Evolutionary conservation across 1,140 invertebrate species (phyloP), one percentile per base, ranked within the genome.

Genomic region (Lepidurus arcticus): DNA sequence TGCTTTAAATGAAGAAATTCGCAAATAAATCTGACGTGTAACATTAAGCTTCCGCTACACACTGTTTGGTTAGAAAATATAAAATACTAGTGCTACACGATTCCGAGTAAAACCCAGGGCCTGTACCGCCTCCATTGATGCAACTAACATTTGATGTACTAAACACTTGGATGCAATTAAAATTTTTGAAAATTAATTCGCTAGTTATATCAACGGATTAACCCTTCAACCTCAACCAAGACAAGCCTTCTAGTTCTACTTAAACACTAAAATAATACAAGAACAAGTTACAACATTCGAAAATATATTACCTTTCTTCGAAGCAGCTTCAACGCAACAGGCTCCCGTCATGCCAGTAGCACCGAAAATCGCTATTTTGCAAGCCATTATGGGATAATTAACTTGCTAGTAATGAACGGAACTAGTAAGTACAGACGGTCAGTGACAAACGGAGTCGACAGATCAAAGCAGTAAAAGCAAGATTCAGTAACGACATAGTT

Each of bases 331-430:
- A 16, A 76, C 43, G 21, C 16, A 44, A 43, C 76, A 76, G 44
- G 24, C 76, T 21, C 76, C 76, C 9, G 76, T 76, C 44, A 76
- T 47, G 13, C 76, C 76, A 13, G 42, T 76, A 5, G 76, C 42
- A 76, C 76, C 76, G 26, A 76, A 76, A 47, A 76, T 44, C 9
- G 76, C 76, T 7, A 76, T 45, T 76, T 76, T 76, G 26, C 9
- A 7, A 4, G 47, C 24, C 42, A 45, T 65, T 65, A n/a, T 65
- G n/a, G 6, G 53, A 7, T 13, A 65, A 65, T 13, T 65, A 21
- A 9, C 6, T 34, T 34, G 34, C 34, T 34, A 0, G 34, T 34
- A 34, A 34, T 34, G 34, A 4, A 34, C 13, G 8, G 53, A 65
- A 65, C 6, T 65, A 65, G 21, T 13, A 11, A 4, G 53, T 13